Conservation (phyloP, 2,797 vertebrate genomes). For the Thamnophis elegans region DNA sequence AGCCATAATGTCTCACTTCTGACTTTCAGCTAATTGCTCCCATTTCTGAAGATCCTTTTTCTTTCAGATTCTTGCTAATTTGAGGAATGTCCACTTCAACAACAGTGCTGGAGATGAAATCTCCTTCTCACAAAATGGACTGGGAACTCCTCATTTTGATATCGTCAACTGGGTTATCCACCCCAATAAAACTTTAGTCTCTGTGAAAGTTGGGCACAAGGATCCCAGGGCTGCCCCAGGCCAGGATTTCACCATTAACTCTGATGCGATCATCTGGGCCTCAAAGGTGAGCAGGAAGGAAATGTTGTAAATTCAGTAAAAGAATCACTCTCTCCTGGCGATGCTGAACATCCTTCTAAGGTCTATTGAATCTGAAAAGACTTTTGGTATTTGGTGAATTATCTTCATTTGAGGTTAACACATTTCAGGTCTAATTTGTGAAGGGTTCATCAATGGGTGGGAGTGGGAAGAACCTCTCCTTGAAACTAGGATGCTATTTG, state of each 20-base stretch:
- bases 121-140: background rate
- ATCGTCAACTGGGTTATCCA: rapidly evolving
- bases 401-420: background rate
- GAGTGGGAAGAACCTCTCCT: too few species aligned
- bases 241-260: background rate
- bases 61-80: background rate
- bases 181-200: background rate
- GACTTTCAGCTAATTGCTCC: background rate
- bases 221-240: background rate
- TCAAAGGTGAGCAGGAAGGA: background rate
- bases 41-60: background rate
- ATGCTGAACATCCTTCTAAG: background rate
- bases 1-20: background rate
- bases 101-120: background rate
- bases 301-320: background rate
- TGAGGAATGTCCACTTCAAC: background rate
- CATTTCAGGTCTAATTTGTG: background rate
- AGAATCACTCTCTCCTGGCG: background rate
- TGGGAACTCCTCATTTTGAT: background rate
- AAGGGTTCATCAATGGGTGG: background rate
- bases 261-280: background rate
- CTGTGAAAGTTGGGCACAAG: background rate
- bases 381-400: background rate
- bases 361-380: background rate
- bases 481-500: too few species aligned